A percentile compares a stretch with the other conserved stretches of the same genome.
Evolutionary conservation across 1,140 invertebrate genomes (phyloP).

Genomic region (Zaprionus vittiger): DNA sequence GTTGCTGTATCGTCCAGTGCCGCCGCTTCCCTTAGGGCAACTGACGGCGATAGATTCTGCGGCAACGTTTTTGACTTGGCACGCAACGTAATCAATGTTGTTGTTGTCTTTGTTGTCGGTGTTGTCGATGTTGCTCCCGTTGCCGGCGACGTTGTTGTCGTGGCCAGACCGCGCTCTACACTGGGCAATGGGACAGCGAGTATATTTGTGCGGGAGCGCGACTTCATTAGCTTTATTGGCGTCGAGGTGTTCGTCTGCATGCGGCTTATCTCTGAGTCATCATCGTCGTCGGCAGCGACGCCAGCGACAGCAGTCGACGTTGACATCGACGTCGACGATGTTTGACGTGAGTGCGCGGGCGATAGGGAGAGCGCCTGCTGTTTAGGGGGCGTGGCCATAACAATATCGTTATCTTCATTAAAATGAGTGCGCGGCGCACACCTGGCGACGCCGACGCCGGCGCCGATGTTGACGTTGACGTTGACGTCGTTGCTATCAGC

Average conservation of each 20-base stretch:
- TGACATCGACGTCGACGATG: slow-evolving; percentile 17
- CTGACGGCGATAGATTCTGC: slow-evolving; percentile 85
- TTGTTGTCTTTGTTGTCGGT: slow-evolving; percentile 81
- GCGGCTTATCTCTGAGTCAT: slow-evolving; percentile 84
- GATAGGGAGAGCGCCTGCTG: slow-evolving; percentile 60
- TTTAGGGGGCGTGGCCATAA: slow-evolving; percentile 72
- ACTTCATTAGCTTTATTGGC: slow-evolving; percentile 84
- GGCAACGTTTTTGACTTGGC: slow-evolving; percentile 87
- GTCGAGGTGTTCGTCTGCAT: slow-evolving; percentile 84
- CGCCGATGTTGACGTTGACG: slow-evolving; percentile 1
- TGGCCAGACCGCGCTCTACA: slow-evolving; percentile 65
- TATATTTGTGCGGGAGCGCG: slow-evolving; percentile 83
- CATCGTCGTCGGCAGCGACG: slow-evolving; percentile 59
- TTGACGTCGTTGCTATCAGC: slow-evolving; percentile 1
- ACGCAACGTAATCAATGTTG: slow-evolving; percentile 84
- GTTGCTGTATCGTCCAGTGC: slow-evolving; percentile 56
- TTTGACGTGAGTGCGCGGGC: slow-evolving; percentile 37
- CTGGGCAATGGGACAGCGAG: slow-evolving; percentile 77
- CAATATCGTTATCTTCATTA: slow-evolving; percentile 78
- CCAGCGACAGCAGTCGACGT: background rate
- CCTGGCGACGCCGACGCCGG: background rate
- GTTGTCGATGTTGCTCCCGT: slow-evolving; percentile 30
- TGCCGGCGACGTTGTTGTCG: slow-evolving; percentile 54
- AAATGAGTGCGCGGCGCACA: slow-evolving; percentile 68
- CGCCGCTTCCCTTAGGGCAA: slow-evolving; percentile 68